A percentile compares a stretch with the other conserved stretches of the same genome.
These are phyloP conservation scores for Acipenser oxyrinchus DNA, from an alignment of 2,797 vertebrate genomes.

Conservation along the genomic window DNA sequence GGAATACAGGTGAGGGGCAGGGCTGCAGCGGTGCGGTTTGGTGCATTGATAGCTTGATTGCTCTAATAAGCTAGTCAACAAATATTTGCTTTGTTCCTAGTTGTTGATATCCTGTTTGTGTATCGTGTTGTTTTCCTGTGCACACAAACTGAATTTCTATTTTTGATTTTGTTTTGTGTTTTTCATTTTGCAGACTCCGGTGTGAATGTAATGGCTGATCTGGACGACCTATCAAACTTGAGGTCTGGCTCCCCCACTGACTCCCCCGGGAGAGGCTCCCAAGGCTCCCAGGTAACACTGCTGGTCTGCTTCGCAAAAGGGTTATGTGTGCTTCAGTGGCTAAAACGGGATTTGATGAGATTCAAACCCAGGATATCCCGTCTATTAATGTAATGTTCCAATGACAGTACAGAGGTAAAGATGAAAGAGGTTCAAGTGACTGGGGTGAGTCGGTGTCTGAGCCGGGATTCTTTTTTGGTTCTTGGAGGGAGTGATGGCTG, in stretches of 20 bases:
- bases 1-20: conserved; percentile 61
- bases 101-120: too few species aligned
- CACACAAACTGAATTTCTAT: too few species aligned
- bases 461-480: too few species aligned
- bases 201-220: conserved; percentile 35
- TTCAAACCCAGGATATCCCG: too few species aligned
- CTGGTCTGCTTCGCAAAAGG: not conserved
- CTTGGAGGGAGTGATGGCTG: not conserved
- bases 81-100: too few species aligned
- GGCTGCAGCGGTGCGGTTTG: not conserved
- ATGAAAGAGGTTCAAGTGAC: too few species aligned
- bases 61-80: not conserved
- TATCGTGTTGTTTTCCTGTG: too few species aligned
- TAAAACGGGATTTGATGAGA: too few species aligned
- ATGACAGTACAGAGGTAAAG: too few species aligned
- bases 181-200: conserved; percentile 47
- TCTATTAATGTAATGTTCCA: too few species aligned
- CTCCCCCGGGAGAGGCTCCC: conserved; percentile 46
- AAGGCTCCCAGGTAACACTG: conserved; percentile 47
- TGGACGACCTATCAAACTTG: conserved; percentile 33
- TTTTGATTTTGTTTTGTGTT: too few species aligned
- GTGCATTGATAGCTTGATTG: not conserved
- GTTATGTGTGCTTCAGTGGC: not conserved
- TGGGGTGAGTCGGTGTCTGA: too few species aligned
- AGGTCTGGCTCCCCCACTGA: conserved; percentile 43